phyloP scores from a whole-genome alignment of 2,888 invertebrate genomes.

The Erebia ligea region DNA sequence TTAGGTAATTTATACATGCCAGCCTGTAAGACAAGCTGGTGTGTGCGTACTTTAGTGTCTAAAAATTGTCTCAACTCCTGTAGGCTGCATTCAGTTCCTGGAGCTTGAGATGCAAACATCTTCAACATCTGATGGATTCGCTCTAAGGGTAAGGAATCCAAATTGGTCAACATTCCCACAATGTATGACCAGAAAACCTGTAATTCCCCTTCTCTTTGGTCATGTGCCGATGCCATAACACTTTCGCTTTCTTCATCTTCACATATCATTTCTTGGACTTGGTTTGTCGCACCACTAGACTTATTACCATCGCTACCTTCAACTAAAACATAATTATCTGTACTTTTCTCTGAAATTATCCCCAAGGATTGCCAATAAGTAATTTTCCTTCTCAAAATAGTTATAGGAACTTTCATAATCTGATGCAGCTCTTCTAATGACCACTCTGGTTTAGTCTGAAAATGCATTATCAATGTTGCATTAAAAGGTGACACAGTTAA shows the following conservation, averaged over 20 bases:
- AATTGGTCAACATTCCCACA: constrained; percentile 97
- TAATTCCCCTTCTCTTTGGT: constrained; percentile 96
- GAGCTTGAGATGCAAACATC: constrained; percentile 97
- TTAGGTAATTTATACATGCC: constrained; percentile 95
- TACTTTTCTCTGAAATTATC: constrained; percentile 88
- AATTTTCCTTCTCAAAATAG: constrained; percentile 92
- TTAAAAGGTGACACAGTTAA: constrained; percentile 96
- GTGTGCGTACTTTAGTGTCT: constrained; percentile 96
- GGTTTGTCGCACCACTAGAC: constrained; percentile 80
- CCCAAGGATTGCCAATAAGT: constrained; percentile 98
- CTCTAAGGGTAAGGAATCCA: constrained; percentile 95
- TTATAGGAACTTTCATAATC: constrained; percentile 93
- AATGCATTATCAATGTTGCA: constrained; percentile 96
- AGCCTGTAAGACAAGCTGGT: constrained; percentile 92
- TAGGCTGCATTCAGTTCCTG: constrained; percentile 93
- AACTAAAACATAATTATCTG: constrained; percentile 89
- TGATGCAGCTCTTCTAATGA: constrained; percentile 92
- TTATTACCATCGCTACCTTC: constrained; percentile 84
- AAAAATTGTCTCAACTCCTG: constrained; percentile 95
- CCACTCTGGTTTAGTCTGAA: constrained; percentile 94
- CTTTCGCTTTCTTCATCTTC: constrained; percentile 97
- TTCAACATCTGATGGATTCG: constrained; percentile 98
- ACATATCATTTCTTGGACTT: constrained; percentile 86
- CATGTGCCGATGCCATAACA: constrained; percentile 96
- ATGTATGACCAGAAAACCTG: constrained; percentile 99